Evolutionary conservation across 2,797 vertebrate genomes (phyloP).

Genomic region (Paratrypauchen microcephalus): DNA sequence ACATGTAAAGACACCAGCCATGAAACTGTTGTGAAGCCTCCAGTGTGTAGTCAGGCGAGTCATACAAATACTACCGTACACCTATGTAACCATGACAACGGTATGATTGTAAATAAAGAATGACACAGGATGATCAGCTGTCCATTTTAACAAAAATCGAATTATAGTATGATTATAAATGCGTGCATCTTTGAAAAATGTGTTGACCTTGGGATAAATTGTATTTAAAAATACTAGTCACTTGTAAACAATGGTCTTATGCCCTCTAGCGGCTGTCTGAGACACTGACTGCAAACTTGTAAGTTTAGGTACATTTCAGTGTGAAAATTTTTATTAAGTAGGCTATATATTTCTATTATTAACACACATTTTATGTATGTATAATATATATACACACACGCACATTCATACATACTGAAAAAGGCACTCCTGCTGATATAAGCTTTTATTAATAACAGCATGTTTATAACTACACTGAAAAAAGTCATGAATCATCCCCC

Average conservation of each 20-base stretch:
- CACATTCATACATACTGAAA: no score
- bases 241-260: background rate
- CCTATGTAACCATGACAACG: conserved; percentile 50
- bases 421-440: background rate
- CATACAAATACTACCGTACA: conserved; percentile 27
- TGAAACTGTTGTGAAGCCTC: conserved; percentile 22
- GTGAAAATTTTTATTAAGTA: background rate
- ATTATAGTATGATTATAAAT: background rate
- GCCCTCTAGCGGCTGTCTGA: conserved; percentile 6
- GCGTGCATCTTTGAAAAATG: background rate
- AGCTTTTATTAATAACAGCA: conserved; percentile 1
- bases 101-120: conserved; percentile 64
- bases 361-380: no score
- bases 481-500: background rate
- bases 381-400: no score
- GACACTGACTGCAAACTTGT: no score
- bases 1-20: conserved; percentile 37
- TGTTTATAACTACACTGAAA: background rate
- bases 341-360: no score
- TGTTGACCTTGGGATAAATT: background rate
- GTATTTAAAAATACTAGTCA: no score
- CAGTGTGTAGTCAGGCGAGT: conserved; percentile 30
- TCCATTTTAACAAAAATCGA: no score
- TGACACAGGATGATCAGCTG: conserved; percentile 20
- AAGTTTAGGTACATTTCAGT: background rate